These are phyloP conservation scores for Crenichthys baileyi DNA, from an alignment of 2,797 vertebrate species.

Conservation along the genomic window DNA sequence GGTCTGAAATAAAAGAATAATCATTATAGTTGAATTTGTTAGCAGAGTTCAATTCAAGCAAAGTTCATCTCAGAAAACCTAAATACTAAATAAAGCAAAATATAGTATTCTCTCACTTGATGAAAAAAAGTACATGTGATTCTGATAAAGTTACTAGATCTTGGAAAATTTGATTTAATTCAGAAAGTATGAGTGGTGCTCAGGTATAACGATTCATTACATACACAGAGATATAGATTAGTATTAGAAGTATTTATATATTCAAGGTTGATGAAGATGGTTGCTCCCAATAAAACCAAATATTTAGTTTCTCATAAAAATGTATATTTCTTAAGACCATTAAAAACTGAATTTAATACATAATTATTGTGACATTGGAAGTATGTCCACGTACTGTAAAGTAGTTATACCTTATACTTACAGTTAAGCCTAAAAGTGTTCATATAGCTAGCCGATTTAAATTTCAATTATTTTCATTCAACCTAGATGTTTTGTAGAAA, in stretches of 20 bases:
- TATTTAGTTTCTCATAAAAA: too few relatives aligned
- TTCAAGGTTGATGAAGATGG: too few relatives aligned
- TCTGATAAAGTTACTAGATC: too few relatives aligned
- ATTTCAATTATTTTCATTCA: background rate
- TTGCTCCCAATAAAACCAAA: too few relatives aligned
- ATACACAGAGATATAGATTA: too few relatives aligned
- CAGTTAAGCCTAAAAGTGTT: background rate
- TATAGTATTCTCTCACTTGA: too few relatives aligned
- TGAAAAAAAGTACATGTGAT: too few relatives aligned
- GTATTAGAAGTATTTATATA: too few relatives aligned
- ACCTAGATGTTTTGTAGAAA: background rate
- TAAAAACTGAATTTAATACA: background rate
- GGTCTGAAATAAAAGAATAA: background rate
- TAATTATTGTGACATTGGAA: background rate
- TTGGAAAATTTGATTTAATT: too few relatives aligned
- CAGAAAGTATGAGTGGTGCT: too few relatives aligned
- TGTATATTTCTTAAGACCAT: background rate
- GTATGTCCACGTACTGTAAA: background rate
- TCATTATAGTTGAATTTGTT: background rate
- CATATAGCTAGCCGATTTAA: background rate
- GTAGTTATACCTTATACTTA: background rate
- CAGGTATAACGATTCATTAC: too few relatives aligned
- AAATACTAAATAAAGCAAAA: too few relatives aligned
- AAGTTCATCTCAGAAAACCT: background rate
- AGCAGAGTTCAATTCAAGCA: background rate